phyloP scores from a whole-genome alignment of 2,888 invertebrate genomes.

The Glaucopsyche alexis region DNA sequence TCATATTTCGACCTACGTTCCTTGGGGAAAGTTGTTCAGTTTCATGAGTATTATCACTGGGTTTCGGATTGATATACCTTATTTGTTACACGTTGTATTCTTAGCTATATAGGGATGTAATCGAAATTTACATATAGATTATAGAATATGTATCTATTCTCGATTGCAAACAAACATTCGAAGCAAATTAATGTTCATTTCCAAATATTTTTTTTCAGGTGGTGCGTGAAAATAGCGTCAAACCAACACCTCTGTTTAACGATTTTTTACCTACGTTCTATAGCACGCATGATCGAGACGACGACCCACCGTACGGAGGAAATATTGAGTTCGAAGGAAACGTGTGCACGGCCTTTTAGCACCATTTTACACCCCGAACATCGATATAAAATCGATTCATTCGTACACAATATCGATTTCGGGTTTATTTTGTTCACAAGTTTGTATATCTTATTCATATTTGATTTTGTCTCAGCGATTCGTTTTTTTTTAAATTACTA shows the following conservation, averaged over 20 bases:
- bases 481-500: background rate
- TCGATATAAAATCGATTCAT: conserved; percentile 7
- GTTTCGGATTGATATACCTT: no score
- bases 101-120: no score
- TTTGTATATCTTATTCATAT: background rate
- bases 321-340: conserved; percentile 70
- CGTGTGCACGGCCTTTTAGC: conserved; percentile 68
- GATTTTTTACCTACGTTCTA: conserved; percentile 72
- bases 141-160: no score
- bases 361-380: background rate
- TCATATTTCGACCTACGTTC: no score
- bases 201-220: conserved; percentile 48
- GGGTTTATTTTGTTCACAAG: background rate
- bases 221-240: conserved; percentile 58
- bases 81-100: no score
- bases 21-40: no score
- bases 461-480: background rate
- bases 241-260: conserved; percentile 66
- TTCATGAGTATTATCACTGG: no score
- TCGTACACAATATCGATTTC: background rate
- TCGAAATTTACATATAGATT: no score
- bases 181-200: conserved; percentile 12
- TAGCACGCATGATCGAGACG: conserved; percentile 58
- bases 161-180: no score
- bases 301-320: conserved; percentile 44